phyloP scores from a whole-genome alignment of 1,140 invertebrate species.

The Hylaeus anthracinus region DNA sequence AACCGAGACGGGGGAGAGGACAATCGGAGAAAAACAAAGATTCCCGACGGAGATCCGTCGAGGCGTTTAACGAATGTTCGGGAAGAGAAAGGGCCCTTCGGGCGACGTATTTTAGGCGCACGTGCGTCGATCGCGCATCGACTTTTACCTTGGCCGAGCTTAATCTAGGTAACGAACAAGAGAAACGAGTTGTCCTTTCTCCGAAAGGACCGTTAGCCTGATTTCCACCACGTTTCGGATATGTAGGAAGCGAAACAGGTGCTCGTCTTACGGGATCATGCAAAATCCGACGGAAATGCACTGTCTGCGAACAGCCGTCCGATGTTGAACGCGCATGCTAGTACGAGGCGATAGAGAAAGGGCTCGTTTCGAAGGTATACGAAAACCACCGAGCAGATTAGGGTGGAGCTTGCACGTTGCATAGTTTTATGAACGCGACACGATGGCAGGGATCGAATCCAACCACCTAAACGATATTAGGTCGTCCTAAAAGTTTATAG shows the following conservation, averaged over 20 bases:
- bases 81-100: conserved; percentile 13
- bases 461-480: too few relatives aligned
- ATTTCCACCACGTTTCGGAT: conserved; percentile 37
- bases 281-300: not conserved
- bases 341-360: too few relatives aligned
- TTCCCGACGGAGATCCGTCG: not conserved
- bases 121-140: conserved; percentile 9
- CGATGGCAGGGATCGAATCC: too few relatives aligned
- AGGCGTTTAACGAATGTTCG: not conserved
- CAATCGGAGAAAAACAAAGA: not conserved
- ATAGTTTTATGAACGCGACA: too few relatives aligned
- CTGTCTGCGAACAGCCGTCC: too few relatives aligned
- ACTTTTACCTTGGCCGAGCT: conserved; percentile 20
- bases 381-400: too few relatives aligned
- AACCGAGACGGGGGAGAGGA: not conserved
- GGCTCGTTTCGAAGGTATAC: too few relatives aligned
- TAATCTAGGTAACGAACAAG: conserved; percentile 43
- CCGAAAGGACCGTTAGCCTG: conserved; percentile 40
- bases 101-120: conserved; percentile 19
- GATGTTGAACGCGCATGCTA: too few relatives aligned
- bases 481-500: too few relatives aligned
- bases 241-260: conserved; percentile 35
- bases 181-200: conserved; percentile 47
- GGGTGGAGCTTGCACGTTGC: too few relatives aligned
- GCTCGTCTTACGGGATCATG: not conserved